phyloP scores from a whole-genome alignment of 2,888 invertebrate species.

The Tubulanus polymorphus region DNA sequence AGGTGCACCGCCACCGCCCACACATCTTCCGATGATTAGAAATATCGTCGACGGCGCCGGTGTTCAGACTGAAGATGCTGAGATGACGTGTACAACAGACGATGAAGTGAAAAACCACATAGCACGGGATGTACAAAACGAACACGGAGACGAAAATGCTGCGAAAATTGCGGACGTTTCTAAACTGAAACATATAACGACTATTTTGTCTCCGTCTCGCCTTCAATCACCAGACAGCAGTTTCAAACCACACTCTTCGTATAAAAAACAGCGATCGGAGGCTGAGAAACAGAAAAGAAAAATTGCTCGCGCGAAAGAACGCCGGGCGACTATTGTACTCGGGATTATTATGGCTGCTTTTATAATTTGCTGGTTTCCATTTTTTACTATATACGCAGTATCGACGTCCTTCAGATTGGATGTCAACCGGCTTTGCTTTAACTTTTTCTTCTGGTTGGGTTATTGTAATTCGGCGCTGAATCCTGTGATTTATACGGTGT shows the following conservation, averaged over 20 bases:
- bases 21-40: too few species aligned
- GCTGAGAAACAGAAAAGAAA: slow-evolving; percentile 90
- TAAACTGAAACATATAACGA: neutral
- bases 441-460: slow-evolving; percentile 93
- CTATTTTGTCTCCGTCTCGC: neutral
- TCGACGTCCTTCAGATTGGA: slow-evolving; percentile 48
- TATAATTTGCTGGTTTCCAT: slow-evolving; percentile 97
- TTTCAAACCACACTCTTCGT: neutral
- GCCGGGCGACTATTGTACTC: slow-evolving; percentile 90
- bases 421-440: slow-evolving; percentile 60
- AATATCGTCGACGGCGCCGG: neutral
- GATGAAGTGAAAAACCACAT: slow-evolving; percentile 2
- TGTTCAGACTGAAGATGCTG: neutral
- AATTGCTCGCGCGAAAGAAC: slow-evolving; percentile 90
- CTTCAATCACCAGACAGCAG: neutral
- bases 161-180: neutral
- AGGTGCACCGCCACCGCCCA: neutral
- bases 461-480: slow-evolving; percentile 96
- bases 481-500: slow-evolving; percentile 89
- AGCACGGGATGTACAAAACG: slow-evolving; percentile 2
- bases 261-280: slow-evolving; percentile 58
- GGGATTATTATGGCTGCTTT: slow-evolving; percentile 98
- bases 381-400: slow-evolving; percentile 67
- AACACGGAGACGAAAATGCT: neutral
- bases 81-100: neutral